These are phyloP conservation scores for Trichonephila clavipes DNA, from an alignment of 1,140 invertebrate genomes.

Conservation along the genomic window DNA sequence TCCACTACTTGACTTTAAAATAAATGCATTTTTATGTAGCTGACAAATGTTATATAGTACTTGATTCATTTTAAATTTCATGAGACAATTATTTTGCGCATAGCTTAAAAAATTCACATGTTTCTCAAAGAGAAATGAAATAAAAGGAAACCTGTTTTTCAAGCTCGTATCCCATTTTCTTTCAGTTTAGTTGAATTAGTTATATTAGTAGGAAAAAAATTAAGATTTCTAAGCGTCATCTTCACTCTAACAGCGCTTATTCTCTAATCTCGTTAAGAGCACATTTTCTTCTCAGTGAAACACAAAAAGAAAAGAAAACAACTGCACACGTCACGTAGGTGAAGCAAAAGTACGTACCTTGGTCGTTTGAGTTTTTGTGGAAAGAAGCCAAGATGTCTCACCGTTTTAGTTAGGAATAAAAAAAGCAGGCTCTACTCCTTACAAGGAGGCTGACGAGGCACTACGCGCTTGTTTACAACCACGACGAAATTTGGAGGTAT, in stretches of 20 bases:
- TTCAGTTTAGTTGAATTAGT: not conserved
- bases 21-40: too few relatives aligned
- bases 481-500: not conserved
- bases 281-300: not conserved
- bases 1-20: too few relatives aligned
- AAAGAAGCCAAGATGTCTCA: constrained; percentile 53
- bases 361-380: constrained; percentile 40
- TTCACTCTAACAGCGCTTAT: not conserved
- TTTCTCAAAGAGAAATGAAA: too few relatives aligned
- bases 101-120: too few relatives aligned
- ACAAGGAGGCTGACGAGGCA: constrained; percentile 59
- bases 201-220: not conserved
- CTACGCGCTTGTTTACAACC: constrained; percentile 65
- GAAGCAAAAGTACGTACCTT: not conserved
- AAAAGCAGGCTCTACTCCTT: constrained; percentile 55
- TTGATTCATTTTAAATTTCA: too few relatives aligned
- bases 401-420: not conserved
- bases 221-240: not conserved
- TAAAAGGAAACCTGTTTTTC: too few relatives aligned
- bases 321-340: constrained; percentile 13
- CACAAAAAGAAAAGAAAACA: not conserved
- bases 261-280: constrained; percentile 10
- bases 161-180: too few relatives aligned
- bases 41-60: too few relatives aligned
- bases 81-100: too few relatives aligned